phyloP scores from a whole-genome alignment of 2,797 vertebrate species.

The Xyrichtys novacula region DNA sequence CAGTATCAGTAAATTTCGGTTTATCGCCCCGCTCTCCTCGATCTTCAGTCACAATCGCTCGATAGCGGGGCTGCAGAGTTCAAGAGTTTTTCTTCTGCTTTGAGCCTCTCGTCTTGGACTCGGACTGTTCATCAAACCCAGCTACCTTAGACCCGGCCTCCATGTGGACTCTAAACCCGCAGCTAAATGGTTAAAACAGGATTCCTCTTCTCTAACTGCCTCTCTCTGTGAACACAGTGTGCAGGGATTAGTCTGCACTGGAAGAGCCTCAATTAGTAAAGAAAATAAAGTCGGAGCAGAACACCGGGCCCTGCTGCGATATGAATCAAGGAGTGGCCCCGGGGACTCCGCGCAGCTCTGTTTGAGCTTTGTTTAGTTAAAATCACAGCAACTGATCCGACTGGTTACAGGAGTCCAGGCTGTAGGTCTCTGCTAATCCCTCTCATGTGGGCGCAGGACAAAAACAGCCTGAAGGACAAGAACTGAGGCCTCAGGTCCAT shows the following conservation, averaged over 20 bases:
- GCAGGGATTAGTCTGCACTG: slow-evolving; percentile 11
- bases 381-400: slow-evolving; percentile 56
- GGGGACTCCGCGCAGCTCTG: background rate
- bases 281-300: slow-evolving; percentile 32
- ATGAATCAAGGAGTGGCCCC: slow-evolving; percentile 49
- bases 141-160: background rate
- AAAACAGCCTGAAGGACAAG: slow-evolving; percentile 13
- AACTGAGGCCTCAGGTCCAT: background rate
- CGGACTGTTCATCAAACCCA: too few species aligned
- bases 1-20: too few species aligned
- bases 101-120: too few species aligned
- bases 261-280: slow-evolving; percentile 33
- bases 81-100: too few species aligned
- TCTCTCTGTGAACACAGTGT: slow-evolving; percentile 13
- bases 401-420: slow-evolving; percentile 42
- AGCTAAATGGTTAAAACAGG: slow-evolving; percentile 12
- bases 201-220: background rate
- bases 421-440: slow-evolving; percentile 14
- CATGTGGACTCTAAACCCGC: background rate
- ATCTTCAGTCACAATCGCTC: too few species aligned
- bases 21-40: too few species aligned
- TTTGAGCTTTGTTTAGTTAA: slow-evolving; percentile 38
- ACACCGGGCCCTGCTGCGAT: slow-evolving; percentile 23
- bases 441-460: slow-evolving; percentile 27
- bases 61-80: too few species aligned